phyloP scores from a whole-genome alignment of 1,140 invertebrate species.

The Microplitis mediator region DNA sequence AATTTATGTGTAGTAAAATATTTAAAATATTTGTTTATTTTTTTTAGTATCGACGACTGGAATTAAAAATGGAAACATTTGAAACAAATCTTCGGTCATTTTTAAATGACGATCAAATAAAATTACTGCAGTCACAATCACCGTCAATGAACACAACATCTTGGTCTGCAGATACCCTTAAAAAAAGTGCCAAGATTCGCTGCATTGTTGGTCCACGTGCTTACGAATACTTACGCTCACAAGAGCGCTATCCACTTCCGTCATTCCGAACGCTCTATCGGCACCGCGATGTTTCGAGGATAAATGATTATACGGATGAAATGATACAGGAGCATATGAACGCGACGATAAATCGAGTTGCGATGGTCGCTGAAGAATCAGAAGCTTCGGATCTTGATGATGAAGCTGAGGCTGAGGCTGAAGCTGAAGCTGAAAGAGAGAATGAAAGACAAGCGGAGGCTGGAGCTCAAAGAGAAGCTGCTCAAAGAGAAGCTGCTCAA shows the following conservation, averaged over 20 bases:
- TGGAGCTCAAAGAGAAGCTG: neutral
- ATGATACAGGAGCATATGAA: conserved; percentile 9
- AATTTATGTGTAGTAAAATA: neutral
- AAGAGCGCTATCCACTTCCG: neutral
- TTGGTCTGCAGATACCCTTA: neutral
- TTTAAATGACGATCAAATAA: conserved; percentile 8
- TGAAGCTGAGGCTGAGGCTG: neutral
- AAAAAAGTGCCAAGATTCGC: conserved; percentile 5
- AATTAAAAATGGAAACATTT: neutral
- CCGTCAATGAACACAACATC: neutral
- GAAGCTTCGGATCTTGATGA: neutral
- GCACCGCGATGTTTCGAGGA: neutral
- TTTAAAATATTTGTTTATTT: neutral
- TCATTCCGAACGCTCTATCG: conserved; percentile 4
- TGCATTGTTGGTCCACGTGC: neutral
- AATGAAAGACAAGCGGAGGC: neutral
- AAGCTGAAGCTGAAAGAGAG: neutral
- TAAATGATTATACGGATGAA: conserved; percentile 9
- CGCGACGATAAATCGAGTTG: neutral
- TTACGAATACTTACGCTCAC: conserved; percentile 1
- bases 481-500: too few relatives aligned
- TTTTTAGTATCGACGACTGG: conserved; percentile 6
- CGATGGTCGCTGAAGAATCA: neutral
- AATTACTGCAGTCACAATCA: neutral
- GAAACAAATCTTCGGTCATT: neutral